Evolutionary conservation across 2,888 invertebrate species (phyloP).

Genomic region (Augiades crinisus): DNA sequence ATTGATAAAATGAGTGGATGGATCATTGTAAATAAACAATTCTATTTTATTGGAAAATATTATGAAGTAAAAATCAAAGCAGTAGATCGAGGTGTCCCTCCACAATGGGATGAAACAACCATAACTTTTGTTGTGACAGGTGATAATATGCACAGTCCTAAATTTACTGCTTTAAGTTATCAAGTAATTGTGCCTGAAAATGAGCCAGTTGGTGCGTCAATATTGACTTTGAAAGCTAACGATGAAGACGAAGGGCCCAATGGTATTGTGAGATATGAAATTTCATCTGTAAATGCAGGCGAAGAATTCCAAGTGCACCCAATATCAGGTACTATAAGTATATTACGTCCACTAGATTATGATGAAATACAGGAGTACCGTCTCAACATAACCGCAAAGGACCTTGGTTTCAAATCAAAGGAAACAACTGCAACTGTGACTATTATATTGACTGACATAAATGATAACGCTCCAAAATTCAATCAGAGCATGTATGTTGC

Average conservation of each 20-base stretch:
- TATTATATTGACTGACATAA: slow-evolving; percentile 94
- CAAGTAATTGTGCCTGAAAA: slow-evolving; percentile 96
- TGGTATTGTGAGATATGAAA: slow-evolving; percentile 92
- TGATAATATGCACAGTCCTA: slow-evolving; percentile 90
- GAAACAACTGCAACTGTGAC: slow-evolving; percentile 90
- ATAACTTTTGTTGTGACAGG: slow-evolving; percentile 91
- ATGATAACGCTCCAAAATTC: slow-evolving; percentile 95
- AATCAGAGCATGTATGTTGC: slow-evolving; percentile 89
- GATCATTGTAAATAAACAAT: slow-evolving; percentile 85
- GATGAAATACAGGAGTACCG: slow-evolving; percentile 92
- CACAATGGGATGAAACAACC: slow-evolving; percentile 88
- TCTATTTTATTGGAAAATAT: slow-evolving; percentile 81
- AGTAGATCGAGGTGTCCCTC: slow-evolving; percentile 93
- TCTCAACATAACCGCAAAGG: slow-evolving; percentile 92
- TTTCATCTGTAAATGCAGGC: slow-evolving; percentile 91
- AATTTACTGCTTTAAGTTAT: slow-evolving; percentile 91
- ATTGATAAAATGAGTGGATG: slow-evolving; percentile 91
- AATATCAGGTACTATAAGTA: slow-evolving; percentile 89
- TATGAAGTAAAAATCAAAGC: slow-evolving; percentile 88
- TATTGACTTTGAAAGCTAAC: slow-evolving; percentile 91
- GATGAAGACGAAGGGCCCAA: slow-evolving; percentile 95
- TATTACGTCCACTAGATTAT: slow-evolving; percentile 91
- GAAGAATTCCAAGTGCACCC: slow-evolving; percentile 91
- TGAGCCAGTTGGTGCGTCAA: slow-evolving; percentile 91
- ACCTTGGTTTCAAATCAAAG: slow-evolving; percentile 90